phyloP scores from a whole-genome alignment of 2,888 invertebrate species.

The Spicauda simplicius region DNA sequence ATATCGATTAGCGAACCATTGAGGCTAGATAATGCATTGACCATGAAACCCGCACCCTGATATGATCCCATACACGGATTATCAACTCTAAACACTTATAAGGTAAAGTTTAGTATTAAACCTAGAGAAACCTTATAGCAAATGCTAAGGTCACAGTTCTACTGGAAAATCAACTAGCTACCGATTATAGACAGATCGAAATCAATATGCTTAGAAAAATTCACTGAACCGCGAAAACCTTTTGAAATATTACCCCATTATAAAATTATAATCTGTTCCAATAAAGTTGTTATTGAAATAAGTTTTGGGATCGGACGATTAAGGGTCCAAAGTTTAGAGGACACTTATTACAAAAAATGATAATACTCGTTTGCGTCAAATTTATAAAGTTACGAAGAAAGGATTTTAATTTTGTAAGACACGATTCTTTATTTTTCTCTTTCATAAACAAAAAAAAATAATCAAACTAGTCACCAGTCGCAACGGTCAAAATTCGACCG shows the following conservation, averaged over 20 bases:
- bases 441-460: too few species aligned
- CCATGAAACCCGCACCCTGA: conserved; percentile 25
- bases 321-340: conserved; percentile 2
- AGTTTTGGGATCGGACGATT: conserved; percentile 4
- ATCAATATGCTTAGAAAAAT: conserved; percentile 6
- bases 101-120: conserved; percentile 9
- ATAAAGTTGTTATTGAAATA: not conserved
- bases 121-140: not conserved
- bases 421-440: too few species aligned
- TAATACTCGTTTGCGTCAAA: too few species aligned
- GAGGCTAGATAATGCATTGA: conserved; percentile 23
- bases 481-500: too few species aligned
- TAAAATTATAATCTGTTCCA: not conserved
- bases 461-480: too few species aligned
- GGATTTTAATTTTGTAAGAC: too few species aligned
- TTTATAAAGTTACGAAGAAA: too few species aligned
- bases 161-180: conserved; percentile 30
- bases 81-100: not conserved
- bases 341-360: not conserved
- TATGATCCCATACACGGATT: conserved; percentile 1
- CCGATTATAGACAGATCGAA: conserved; percentile 15
- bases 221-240: conserved; percentile 5
- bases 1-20: conserved; percentile 20
- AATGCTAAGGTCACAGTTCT: conserved; percentile 35
- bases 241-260: conserved; percentile 1